Base-by-base conservation (phyloP, 1,140 invertebrate species). In the Hetaerina americana region DNA sequence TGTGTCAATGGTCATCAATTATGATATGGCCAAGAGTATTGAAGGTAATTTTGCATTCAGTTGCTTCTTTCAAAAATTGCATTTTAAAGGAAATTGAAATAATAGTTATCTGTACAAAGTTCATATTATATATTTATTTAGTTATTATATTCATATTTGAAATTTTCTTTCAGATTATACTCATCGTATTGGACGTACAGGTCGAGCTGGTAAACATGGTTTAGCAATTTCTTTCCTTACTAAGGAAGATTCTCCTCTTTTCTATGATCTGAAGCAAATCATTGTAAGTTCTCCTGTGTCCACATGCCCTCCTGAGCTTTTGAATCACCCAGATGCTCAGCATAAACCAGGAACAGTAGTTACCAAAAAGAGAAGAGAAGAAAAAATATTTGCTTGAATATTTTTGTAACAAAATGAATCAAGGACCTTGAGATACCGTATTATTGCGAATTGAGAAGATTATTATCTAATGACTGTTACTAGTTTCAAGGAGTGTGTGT, bases 21-120 rank as follows among this genome's bases (percentile, higher is more conserved):
- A 99, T 76, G 98, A 99, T 81, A 99, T 99, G 97, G 96, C 97
- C 0, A 99, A 99, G 82, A 90, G 90, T 69, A 99, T 99, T 79
- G 96, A 99, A 87, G 90, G 90, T 90, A 81, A 75, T 75, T 74
- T 67, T 25, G n/a, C n/a, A n/a, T n/a, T n/a, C n/a, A n/a, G n/a
- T n/a, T n/a, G n/a, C n/a, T n/a, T n/a, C n/a, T n/a, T n/a, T n/a
- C n/a, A n/a, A n/a, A n/a, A n/a, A n/a, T n/a, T n/a, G n/a, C n/a
- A n/a, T n/a, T n/a, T n/a, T n/a, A n/a, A n/a, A n/a, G n/a, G n/a
- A n/a, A n/a, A n/a, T n/a, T n/a, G n/a, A n/a, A n/a, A n/a, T n/a
- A n/a, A n/a, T n/a, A n/a, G n/a, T n/a, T n/a, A n/a, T n/a, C n/a
- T n/a, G n/a, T n/a, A n/a, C n/a, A n/a, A n/a, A n/a, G n/a, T n/a